Base-by-base conservation (phyloP, 2,797 vertebrate species). In the Lepus oiostolus region DNA sequence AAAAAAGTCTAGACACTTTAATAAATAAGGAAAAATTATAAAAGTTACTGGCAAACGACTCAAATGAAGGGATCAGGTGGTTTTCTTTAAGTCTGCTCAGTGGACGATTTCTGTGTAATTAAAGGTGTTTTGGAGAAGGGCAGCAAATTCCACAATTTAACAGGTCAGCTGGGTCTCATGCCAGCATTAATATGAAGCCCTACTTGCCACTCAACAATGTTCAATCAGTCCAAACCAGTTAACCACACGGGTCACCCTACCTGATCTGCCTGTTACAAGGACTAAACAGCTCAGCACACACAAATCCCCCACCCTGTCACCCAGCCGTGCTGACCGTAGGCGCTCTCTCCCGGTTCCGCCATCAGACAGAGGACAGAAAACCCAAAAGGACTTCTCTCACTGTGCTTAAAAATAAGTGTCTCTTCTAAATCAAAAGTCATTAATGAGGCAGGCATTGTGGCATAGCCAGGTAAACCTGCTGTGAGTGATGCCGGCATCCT, bases 61-160 rank as follows among this genome's bases (percentile, higher is more conserved):
- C 35, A 54, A 63, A 88, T 30, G 28, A 54, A 81, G 11, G 14
- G 24, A 30, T 75, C 22, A 62, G 21, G 30, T 14, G 1, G 38
- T 62, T 76, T 71, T 75, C 65, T 50, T 54, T 52, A 54, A 60
- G 35, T 60, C 65, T 79, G 72, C 28, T 67, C 12, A 80, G 42
- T 28, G 50, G 84, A 93, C 42, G 38, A 32, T 81, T 76, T 84
- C 16, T 85, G 10, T 47, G n/a, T 32, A 52, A 90, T 32, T 50
- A 42, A 90, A 95, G 35, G 12, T 30, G 26, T 63, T 74, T 21
- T 79, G 70, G 75, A 92, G 52, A 91, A 91, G 47, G 26, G n/a
- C 47, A 54, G 12, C 54, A 75, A 79, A 70, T 4, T 2, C 60
- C 60, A 19, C 21, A 58, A 21, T 7, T 58, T 28, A 52, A 90